Percentiles rank a stretch among this genome's conserved stretches.
phyloP scores from a whole-genome alignment of 2,113 vertebrate species.

The Gymnobelideus leadbeateri region DNA sequence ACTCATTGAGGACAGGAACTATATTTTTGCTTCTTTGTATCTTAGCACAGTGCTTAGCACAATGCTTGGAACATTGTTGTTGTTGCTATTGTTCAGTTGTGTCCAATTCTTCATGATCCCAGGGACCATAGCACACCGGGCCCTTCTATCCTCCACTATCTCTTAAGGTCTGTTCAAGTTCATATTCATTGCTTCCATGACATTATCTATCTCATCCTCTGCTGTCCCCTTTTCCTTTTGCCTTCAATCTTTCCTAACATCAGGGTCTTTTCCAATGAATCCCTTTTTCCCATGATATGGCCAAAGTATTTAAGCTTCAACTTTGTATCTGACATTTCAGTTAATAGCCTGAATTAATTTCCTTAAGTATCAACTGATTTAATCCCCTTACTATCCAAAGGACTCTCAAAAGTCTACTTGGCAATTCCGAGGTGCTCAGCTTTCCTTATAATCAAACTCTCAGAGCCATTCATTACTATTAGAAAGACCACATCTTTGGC shows the following conservation, averaged over 20 bases:
- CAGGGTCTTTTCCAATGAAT: no score
- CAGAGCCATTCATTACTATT: not conserved
- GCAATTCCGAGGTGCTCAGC: not conserved
- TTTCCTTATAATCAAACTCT: not conserved
- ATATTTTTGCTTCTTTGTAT: not conserved
- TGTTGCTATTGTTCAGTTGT: not conserved
- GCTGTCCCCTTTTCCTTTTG: not conserved
- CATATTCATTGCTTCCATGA: not conserved
- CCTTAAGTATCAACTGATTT: not conserved
- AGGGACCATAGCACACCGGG: not conserved
- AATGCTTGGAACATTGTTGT: not conserved
- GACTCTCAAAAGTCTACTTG: not conserved
- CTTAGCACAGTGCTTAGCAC: not conserved
- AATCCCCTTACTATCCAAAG: not conserved
- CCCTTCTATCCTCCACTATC: not conserved
- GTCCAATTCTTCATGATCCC: not conserved
- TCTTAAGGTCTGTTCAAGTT: not conserved
- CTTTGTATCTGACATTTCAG: not conserved
- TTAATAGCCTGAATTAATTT: not conserved
- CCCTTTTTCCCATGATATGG: not conserved
- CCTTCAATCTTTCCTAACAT: not conserved
- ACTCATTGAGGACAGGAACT: not conserved
- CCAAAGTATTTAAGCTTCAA: not conserved
- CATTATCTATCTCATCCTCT: not conserved
- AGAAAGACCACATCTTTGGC: not conserved